Base-by-base conservation (phyloP, 1,140 invertebrate species). In the Colletes gigas region DNA sequence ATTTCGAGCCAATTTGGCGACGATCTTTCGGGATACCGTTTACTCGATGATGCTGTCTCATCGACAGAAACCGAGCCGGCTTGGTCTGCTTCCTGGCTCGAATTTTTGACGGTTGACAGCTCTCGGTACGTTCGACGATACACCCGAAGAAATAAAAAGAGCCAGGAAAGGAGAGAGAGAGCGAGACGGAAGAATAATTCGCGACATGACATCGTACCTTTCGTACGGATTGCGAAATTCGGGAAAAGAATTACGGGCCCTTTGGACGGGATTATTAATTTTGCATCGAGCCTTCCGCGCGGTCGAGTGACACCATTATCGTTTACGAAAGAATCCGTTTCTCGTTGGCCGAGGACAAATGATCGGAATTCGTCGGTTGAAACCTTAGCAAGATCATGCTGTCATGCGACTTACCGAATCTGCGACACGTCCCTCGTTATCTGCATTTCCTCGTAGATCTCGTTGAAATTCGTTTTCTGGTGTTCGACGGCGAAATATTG, bases 181-280 rank as follows among this genome's bases (percentile, higher is more conserved):
- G 41, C 15, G 57, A 72, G 69, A 78, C 19, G 60, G 47, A 78
- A 54, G 52, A 65, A 65, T 72, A 62, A 77, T 78, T 65, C 81
- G 60, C 67, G 78, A 80, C 77, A 52, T 74, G 83, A 81, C 77
- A 81, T 83, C 69, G 82, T 83, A 68, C 69, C 74, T 75, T 74
- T 60, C 66, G 62, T 59, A 70, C 68, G 30, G 30, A 65, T 84
- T 68, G 78, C 84, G 75, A 78, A 78, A 81, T 81, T 80, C 47
- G 19, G 41, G 83, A 60, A 85, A 77, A 63, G 68, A 69, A 54
- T 39, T 30, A 30, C 30, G 55, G 17, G 39, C 50, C 30, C 60
- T 59, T 73, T 57, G 15, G 41, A 73, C 39, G 21, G 21, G 60
- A 79, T 79, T 54, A 57, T 65, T 73, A 39, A 52, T 52, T 47